These are phyloP conservation scores for Cynopterus sphinx DNA, from an alignment of 2,797 vertebrate species.

Conservation along the genomic window DNA sequence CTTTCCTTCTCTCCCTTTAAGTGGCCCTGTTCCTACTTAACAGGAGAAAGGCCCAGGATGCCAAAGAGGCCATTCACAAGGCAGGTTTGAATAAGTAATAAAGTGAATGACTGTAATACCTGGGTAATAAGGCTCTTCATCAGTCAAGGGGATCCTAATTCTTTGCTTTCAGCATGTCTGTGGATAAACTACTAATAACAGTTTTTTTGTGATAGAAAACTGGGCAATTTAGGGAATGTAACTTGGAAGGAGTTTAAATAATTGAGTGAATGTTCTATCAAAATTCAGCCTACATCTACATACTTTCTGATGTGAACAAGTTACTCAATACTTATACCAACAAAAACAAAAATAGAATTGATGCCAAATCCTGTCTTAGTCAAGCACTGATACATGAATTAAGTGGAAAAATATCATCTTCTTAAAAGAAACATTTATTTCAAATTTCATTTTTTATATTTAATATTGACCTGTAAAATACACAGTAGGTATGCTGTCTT, in stretches of 20 bases:
- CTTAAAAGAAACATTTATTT: not conserved
- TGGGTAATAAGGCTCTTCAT: not conserved
- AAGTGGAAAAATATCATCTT: not conserved
- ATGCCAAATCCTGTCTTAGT: not conserved
- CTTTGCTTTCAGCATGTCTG: not conserved
- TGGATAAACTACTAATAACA: not conserved
- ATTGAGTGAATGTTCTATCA: not conserved
- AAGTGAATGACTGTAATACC: not conserved
- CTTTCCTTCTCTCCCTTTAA: not conserved
- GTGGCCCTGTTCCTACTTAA: not conserved
- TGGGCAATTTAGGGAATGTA: not conserved
- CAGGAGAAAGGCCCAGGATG: not conserved
- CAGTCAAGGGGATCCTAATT: not conserved
- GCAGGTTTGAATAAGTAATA: not conserved
- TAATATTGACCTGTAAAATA: slow-evolving; percentile 2
- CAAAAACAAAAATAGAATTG: not conserved
- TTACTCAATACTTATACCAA: not conserved
- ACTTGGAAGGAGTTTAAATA: not conserved
- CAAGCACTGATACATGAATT: not conserved
- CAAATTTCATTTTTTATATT: slow-evolving; percentile 27
- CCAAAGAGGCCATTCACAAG: not conserved
- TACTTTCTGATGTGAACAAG: not conserved
- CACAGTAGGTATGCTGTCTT: not conserved
- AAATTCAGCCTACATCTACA: not conserved
- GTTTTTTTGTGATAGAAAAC: not conserved